Base-by-base conservation (phyloP, 2,113 vertebrate genomes). In the Pagrus major region DNA sequence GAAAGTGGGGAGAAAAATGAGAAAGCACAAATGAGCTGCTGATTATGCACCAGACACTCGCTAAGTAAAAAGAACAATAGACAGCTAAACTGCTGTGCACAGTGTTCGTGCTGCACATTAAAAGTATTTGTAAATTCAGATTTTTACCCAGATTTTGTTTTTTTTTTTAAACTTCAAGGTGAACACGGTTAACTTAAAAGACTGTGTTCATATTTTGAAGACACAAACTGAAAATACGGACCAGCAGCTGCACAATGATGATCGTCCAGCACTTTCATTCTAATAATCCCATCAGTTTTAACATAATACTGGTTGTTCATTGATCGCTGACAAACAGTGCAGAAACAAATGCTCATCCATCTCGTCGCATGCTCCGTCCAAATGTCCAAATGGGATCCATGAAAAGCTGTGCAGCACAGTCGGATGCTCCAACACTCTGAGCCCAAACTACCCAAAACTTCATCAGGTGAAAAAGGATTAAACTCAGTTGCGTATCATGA, bases 1-100 rank as follows among this genome's bases (percentile, higher is more conserved):
- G 25, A 16, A 54, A 27, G 23, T 31, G 10, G 31, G 39, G 16
- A 67, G 60, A 72, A 31, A 65, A 42, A 42, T 33, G 42, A 74
- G 4, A 51, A 33, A 11, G 20, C 47, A 2, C 20, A 52, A 54
- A 23, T 21, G 7, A 66, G 35, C 35, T 66, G 52, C 10, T 60
- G 37, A 68, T 69, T 60, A 67, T 66, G 35, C 54, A 67, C 39
- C 20, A 58, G n/a, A 46, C n/a, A 39, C 29, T 49, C 33, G 25
- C 12, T 8, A 18, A 33, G 46, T 59, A 52, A 54, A 54, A 52
- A 41, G 1, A 75, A 63, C 37, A 71, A 58, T 35, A 16, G 16
- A 31, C 25, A 4, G 52, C 39, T 58, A 39, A 47, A 41, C 33
- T 41, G 63, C 52, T 47, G 52, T 15, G 52, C 41, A 52, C 33